Evolutionary conservation across 2,797 vertebrate species (phyloP).

Genomic region (Rhabdophis nuchalis): DNA sequence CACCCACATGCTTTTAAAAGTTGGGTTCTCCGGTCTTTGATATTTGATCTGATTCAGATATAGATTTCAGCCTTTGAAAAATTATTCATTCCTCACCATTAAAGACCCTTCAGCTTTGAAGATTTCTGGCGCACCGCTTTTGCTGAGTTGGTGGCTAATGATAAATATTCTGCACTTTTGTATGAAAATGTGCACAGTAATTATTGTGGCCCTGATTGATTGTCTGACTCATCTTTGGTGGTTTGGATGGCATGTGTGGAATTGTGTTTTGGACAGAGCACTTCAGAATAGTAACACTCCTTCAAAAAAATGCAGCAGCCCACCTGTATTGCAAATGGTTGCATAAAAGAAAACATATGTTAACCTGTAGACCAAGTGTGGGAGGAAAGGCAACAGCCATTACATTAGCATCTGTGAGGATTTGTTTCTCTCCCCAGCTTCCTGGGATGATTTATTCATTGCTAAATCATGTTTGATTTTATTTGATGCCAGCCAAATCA

Average conservation of each 20-base stretch:
- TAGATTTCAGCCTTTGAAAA: constrained; percentile 32
- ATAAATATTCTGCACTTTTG: constrained; percentile 34
- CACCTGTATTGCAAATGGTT: constrained; percentile 80
- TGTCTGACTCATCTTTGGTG: constrained; percentile 68
- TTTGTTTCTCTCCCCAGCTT: constrained; percentile 60
- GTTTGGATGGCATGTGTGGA: constrained; percentile 75
- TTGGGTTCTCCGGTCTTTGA: constrained; percentile 20
- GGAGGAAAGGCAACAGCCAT: constrained; percentile 66
- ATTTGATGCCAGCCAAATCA: constrained; percentile 60
- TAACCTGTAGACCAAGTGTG: constrained; percentile 62
- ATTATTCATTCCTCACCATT: constrained; percentile 37
- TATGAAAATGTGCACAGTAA: constrained; percentile 54
- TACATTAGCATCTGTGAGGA: constrained; percentile 56
- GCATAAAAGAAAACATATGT: constrained; percentile 79
- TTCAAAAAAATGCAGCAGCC: constrained; percentile 71
- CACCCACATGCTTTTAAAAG: not conserved
- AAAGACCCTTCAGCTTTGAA: constrained; percentile 29
- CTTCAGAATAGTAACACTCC: constrained; percentile 78
- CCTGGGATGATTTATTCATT: constrained; percentile 68
- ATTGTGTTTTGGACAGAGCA: constrained; percentile 73
- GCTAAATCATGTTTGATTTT: constrained; percentile 69
- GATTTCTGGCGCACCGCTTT: constrained; percentile 48
- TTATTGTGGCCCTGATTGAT: constrained; percentile 56
- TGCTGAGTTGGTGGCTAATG: constrained; percentile 57
- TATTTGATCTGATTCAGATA: constrained; percentile 37